phyloP scores from a whole-genome alignment of 2,797 vertebrate genomes.

The Sus cebifrons region DNA sequence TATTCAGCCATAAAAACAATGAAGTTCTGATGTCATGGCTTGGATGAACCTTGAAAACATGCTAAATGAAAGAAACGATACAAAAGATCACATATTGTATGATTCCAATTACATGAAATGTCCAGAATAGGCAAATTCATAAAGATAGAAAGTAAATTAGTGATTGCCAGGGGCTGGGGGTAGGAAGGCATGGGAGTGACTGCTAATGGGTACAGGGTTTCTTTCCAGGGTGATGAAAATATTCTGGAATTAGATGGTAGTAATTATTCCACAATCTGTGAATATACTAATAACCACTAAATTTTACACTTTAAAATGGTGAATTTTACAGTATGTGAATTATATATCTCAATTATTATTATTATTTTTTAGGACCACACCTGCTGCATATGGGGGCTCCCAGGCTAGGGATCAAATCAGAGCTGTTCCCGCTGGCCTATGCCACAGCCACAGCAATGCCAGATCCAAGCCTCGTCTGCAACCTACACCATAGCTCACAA shows the following conservation, averaged over 20 bases:
- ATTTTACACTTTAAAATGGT: background rate
- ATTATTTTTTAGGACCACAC: too few species aligned
- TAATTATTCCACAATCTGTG: background rate
- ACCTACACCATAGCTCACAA: too few species aligned
- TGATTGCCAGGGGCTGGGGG: background rate
- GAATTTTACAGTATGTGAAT: background rate
- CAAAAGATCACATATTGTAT: too few species aligned
- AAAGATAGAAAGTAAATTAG: background rate
- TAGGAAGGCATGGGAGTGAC: too few species aligned
- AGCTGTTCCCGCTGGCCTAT: too few species aligned
- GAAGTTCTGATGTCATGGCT: background rate
- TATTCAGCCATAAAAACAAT: constrained; percentile 3
- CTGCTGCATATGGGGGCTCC: too few species aligned
- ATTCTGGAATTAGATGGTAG: background rate
- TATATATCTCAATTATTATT: background rate
- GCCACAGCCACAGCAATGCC: too few species aligned
- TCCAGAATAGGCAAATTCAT: background rate
- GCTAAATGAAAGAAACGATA: background rate
- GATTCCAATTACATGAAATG: too few species aligned
- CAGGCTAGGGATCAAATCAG: too few species aligned
- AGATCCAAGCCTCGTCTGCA: too few species aligned
- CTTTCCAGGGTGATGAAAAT: background rate
- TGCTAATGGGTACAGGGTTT: background rate
- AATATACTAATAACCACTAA: background rate
- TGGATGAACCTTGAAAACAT: background rate